Base-by-base conservation (phyloP, 2,888 invertebrate species). In the Tipula lateralis region DNA sequence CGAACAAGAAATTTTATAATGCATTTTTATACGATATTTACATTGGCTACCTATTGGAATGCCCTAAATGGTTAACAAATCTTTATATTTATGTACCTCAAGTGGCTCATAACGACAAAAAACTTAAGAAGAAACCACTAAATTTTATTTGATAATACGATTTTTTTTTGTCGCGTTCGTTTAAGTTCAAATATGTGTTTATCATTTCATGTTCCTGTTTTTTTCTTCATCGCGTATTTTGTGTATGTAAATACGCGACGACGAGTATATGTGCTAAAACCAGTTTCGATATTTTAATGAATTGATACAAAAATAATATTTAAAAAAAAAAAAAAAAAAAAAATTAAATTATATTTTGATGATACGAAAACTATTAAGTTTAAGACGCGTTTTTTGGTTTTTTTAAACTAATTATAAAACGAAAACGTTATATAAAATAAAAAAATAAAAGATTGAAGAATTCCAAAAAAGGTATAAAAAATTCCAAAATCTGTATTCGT, bases 71-170 rank as follows among this genome's bases (percentile, higher is more conserved):
- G 66, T 66, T 66, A 66, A 66, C 66, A 19, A 66, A 66, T 9
- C 50, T 24, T 24, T 66, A 13, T 24, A 0, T 24, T n/a, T 50
- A 66, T 66, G 9, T 66, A 66, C 66, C 24, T 50, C 24, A 66
- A 24, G 24, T 66, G 66, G 66, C 66, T 66, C 66, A 24, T 66
- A 66, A 66, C 66, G 19, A 50, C 16, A 50, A 66, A 66, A 66
- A 24, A 12, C 24, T 66, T 66, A 66, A 66, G 66, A 66, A 19
- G 24, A 66, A 66, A 66, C 66, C 66, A 66, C 66, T 66, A 66
- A 66, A 66, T 66, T 66, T 66, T 66, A 66, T 66, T 66, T 66
- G 66, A 66, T 66, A 66, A 66, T 66, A 66, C 66, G 66, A 66
- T 24, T 66, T 66, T 44, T n/a, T 66, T 66, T 66, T 66, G 66